Evolutionary conservation across 2,113 vertebrate species (phyloP).

Genomic region (Actenoides hombroni): DNA sequence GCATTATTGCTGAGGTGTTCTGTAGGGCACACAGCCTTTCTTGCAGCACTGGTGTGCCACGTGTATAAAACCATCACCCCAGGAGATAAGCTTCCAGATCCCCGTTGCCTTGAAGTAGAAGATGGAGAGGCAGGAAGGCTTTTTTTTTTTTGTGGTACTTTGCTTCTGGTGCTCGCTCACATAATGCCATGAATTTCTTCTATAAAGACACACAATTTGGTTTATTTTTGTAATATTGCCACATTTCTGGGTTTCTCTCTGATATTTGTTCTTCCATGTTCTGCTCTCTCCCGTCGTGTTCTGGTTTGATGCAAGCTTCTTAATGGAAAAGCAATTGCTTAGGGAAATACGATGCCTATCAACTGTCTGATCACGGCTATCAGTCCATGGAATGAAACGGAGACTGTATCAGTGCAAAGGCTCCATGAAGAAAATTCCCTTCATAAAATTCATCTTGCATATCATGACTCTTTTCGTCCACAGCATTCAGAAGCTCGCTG

Average conservation of each 20-base stretch:
- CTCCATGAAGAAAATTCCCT: not conserved
- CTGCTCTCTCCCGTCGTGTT: not conserved
- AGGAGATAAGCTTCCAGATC: not conserved
- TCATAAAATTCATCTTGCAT: conserved; percentile 36
- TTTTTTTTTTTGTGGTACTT: not conserved
- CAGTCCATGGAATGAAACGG: not conserved
- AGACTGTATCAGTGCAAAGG: not conserved
- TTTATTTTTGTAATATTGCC: not conserved
- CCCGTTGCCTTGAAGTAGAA: not conserved
- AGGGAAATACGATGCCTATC: not conserved
- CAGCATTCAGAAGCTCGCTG: not conserved
- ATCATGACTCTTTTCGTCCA: not conserved
- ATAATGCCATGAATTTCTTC: fast-evolving
- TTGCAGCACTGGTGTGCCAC: not conserved
- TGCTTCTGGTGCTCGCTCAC: not conserved
- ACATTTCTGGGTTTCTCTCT: not conserved
- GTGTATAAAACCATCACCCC: fast-evolving
- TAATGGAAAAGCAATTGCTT: conserved; percentile 2
- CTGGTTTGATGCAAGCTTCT: not conserved
- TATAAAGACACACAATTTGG: not conserved
- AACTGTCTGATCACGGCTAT: not conserved
- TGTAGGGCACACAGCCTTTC: not conserved
- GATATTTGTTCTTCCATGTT: not conserved
- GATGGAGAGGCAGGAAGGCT: not conserved
- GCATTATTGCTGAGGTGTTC: not conserved